Evolutionary conservation across 2,797 vertebrate genomes (phyloP).

Genomic region (Octomys mimax): DNA sequence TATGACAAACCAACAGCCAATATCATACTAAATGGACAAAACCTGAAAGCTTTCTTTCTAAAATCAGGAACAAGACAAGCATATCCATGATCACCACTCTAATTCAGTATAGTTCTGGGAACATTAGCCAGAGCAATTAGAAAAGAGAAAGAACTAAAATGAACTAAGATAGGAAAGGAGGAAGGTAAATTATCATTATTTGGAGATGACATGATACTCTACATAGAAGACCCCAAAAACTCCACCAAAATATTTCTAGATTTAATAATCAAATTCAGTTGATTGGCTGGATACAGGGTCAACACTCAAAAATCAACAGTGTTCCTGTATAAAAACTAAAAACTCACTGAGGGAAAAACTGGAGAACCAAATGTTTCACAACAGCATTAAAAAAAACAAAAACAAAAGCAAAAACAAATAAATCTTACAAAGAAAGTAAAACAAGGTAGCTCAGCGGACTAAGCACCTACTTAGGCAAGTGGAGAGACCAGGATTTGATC

Average conservation of each 20-base stretch:
- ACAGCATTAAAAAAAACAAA: not conserved
- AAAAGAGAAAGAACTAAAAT: not conserved
- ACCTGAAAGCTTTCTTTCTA: not conserved
- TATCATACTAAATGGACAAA: not conserved
- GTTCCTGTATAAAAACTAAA: not conserved
- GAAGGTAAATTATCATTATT: not conserved
- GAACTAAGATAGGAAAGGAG: not conserved
- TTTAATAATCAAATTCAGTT: not conserved
- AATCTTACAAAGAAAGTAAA: not conserved
- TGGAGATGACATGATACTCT: not conserved
- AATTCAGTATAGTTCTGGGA: not conserved
- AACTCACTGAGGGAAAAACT: not conserved
- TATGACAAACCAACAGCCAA: not conserved
- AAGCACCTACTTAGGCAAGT: too few species aligned
- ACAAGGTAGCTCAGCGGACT: too few species aligned
- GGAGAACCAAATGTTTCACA: not conserved
- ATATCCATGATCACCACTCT: not conserved
- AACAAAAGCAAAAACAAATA: not conserved
- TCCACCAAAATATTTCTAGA: not conserved
- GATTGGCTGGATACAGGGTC: not conserved
- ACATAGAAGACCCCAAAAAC: not conserved
- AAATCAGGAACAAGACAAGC: not conserved
- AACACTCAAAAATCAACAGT: not conserved
- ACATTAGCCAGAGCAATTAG: not conserved
- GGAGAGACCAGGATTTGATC: too few species aligned